Base-by-base conservation (phyloP, 2,113 vertebrate genomes). In the Candoia aspera region DNA sequence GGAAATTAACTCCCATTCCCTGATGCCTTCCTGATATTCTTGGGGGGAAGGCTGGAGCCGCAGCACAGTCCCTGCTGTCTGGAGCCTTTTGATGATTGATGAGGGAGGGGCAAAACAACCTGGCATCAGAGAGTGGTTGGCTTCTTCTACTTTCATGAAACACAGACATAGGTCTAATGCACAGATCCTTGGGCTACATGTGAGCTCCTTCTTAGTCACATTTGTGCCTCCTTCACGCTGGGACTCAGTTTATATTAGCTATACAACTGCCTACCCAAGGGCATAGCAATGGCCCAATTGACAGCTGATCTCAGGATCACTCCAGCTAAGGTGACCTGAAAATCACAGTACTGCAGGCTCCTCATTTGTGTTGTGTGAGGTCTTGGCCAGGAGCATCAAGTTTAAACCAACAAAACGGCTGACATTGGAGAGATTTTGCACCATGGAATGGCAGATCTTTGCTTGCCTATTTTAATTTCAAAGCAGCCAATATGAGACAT, bases 61-160 rank as follows among this genome's bases (percentile, higher is more conserved):
- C 33, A 53, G 46, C 73, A 89, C 64, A 60, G 6, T 12, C 42
- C 86, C 58, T 62, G 55, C 87, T 84, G 87, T 33, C 57, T 53
- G 68, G 68, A 84, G 83, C 55, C 13, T 12, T 84, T 37, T 62
- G 42, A 79, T 37, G 37, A 46, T 26, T 92, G 87, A n/a, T 73
- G 29, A 84, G 49, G 57, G 73, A 92, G 73, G 23, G 5, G 58
- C 87, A 84, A 53, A 84, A 53, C 60, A 79, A 53, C 89, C 13
- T 68, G 33, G 64, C 90, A 54, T 55, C 68, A 62, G 62, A 55
- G 83, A 85, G 49, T 73, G 54, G 90, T 90, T 58, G 73, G 89
- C 24, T 73, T 60, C 24, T 79, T 88, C 92, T 73, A n/a, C 79
- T 92, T 92, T 89, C 88, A 58, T 33, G 60, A 86, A 90, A 89